These are phyloP conservation scores for Thunnus maccoyii DNA, from an alignment of 2,113 vertebrate genomes.

Conservation along the genomic window DNA sequence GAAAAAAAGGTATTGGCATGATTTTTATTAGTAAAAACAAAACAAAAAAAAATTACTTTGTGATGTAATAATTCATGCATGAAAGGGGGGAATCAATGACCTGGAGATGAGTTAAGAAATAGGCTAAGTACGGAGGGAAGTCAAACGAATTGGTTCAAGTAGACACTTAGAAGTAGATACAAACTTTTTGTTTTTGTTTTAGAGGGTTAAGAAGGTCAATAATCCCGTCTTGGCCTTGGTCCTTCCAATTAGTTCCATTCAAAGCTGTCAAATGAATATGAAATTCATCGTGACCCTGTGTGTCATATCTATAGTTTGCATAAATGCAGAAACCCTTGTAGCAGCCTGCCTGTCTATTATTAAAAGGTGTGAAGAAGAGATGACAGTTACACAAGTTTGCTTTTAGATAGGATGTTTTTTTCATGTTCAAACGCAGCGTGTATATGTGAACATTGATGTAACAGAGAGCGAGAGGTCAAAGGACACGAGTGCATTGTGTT, in stretches of 20 bases:
- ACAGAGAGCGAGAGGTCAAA: not conserved
- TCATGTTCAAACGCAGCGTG: constrained; percentile 21
- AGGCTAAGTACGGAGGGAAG: not conserved
- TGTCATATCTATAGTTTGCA: not conserved
- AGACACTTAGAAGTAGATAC: not conserved
- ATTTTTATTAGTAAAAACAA: too few relatives aligned
- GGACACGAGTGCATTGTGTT: not conserved
- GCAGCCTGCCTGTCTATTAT: not conserved
- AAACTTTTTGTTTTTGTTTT: constrained; percentile 22
- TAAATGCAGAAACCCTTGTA: not conserved
- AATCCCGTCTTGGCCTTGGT: not conserved
- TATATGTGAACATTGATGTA: not conserved
- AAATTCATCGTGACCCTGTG: not conserved
- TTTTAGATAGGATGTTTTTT: constrained; percentile 4
- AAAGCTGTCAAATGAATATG: constrained; percentile 11
- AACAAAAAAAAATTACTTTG: too few relatives aligned
- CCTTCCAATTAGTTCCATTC: constrained; percentile 37
- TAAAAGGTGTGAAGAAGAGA: not conserved
- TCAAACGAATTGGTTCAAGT: not conserved
- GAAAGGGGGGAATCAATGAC: constrained; percentile 20
- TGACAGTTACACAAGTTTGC: constrained; percentile 3
- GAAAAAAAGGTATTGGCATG: too few relatives aligned
- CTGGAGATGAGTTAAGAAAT: constrained; percentile 24
- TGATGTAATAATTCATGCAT: too few relatives aligned
- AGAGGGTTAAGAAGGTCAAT: constrained; percentile 16